Evolutionary conservation across 92 coral and sea anemone genomes (phyloP).

Genomic region (Porites cylindrica): DNA sequence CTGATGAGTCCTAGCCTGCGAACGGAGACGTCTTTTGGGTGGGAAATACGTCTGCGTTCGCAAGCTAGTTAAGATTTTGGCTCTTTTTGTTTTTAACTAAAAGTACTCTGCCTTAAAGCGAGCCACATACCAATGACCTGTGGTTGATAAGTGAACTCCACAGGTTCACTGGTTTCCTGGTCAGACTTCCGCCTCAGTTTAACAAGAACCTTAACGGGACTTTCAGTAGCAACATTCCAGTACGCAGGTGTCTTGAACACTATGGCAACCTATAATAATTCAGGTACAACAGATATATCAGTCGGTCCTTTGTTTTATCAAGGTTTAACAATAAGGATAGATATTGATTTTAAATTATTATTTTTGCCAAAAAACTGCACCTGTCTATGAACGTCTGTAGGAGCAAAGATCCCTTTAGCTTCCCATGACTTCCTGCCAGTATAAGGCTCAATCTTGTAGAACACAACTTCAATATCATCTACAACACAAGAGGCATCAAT

Average conservation of each 20-base stretch:
- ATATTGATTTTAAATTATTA: too few species aligned
- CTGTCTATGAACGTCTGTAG: slow-evolving; percentile 97
- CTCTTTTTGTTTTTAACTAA: too few species aligned
- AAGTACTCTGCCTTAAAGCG: background rate
- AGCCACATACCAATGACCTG: slow-evolving; percentile 80
- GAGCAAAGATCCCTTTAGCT: slow-evolving; percentile 80
- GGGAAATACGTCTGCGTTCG: too few species aligned
- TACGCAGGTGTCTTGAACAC: slow-evolving; percentile 95
- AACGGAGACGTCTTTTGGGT: too few species aligned
- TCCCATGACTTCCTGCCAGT: slow-evolving; percentile 80
- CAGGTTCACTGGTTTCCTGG: slow-evolving; percentile 79
- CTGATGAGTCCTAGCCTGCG: too few species aligned
- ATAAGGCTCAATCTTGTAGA: slow-evolving; percentile 61
- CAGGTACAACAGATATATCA: too few species aligned
- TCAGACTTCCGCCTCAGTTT: slow-evolving; percentile 85
- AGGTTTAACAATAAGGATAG: too few species aligned
- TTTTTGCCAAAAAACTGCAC: slow-evolving; percentile 24
- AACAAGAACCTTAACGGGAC: slow-evolving; percentile 77
- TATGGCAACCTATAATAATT: slow-evolving; percentile 78
- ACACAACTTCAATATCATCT: slow-evolving; percentile 94
- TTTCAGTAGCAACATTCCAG: slow-evolving; percentile 85
- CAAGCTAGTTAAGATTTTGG: too few species aligned
- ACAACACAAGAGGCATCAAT: background rate
- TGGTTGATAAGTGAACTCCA: slow-evolving; percentile 86
- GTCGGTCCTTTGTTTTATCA: too few species aligned